These are phyloP conservation scores for Zeugodacus cucurbitae DNA, from an alignment of 1,140 invertebrate genomes.

Conservation along the genomic window DNA sequence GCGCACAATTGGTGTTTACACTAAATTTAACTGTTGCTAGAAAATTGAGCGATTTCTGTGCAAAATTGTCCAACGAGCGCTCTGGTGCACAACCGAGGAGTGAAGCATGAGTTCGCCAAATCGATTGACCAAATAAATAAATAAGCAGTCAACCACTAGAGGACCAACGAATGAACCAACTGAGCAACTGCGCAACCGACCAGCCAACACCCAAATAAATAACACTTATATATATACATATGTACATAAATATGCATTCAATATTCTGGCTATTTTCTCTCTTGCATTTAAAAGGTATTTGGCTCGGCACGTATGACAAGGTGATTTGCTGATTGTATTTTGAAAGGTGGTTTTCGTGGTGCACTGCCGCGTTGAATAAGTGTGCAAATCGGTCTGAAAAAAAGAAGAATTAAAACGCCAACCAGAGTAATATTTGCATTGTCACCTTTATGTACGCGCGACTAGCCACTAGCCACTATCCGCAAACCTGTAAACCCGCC, in stretches of 20 bases:
- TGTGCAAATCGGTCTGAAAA: neutral
- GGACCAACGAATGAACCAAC: neutral
- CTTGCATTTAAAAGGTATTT: neutral
- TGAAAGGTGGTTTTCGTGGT: neutral
- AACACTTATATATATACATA: neutral
- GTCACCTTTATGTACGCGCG: neutral
- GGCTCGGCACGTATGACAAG: neutral
- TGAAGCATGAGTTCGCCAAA: neutral
- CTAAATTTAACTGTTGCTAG: neutral
- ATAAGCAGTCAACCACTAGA: neutral
- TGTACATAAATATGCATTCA: neutral
- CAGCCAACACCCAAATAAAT: conserved; percentile 28
- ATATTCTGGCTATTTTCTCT: neutral
- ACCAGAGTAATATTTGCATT: conserved; percentile 18
- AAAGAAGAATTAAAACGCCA: neutral
- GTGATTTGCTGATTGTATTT: conserved; percentile 5
- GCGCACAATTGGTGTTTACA: neutral
- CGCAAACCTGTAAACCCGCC: neutral
- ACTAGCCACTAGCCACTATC: neutral
- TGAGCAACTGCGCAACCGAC: neutral
- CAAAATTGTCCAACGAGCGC: neutral
- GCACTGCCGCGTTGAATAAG: neutral
- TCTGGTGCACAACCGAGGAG: neutral
- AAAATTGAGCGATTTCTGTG: neutral
- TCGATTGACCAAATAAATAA: conserved; percentile 25